These are phyloP conservation scores for Steinernema carpocapsae DNA, from an alignment of 2,888 invertebrate species.

Conservation along the genomic window DNA sequence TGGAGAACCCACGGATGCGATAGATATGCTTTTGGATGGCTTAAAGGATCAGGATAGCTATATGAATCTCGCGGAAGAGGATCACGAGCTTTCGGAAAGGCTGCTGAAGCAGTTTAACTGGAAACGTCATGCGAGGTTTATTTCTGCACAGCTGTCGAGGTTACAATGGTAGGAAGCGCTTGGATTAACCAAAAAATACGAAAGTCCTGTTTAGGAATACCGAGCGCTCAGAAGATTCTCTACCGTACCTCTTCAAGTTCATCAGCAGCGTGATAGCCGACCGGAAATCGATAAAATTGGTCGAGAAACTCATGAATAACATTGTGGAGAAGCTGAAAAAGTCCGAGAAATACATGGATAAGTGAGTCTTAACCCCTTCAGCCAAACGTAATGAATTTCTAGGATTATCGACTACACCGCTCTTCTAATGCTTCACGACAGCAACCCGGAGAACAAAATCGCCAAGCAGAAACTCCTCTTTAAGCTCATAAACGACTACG, in stretches of 20 bases:
- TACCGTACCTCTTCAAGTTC: conserved; percentile 19
- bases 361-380: not conserved
- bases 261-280: conserved; percentile 8
- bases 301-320: not conserved
- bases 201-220: no score
- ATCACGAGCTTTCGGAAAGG: conserved; percentile 5
- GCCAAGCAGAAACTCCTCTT: not conserved
- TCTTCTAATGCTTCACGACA: not conserved
- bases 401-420: conserved; percentile 6
- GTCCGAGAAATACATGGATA: not conserved
- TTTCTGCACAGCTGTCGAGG: not conserved
- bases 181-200: not conserved
- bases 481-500: not conserved
- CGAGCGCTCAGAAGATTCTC: not conserved
- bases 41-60: not conserved
- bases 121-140: conserved; percentile 19
- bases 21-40: not conserved
- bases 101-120: conserved; percentile 15
- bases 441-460: not conserved
- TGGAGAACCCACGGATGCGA: not conserved
- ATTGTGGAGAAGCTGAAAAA: not conserved
- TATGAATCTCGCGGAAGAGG: not conserved
- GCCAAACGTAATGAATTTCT: not conserved
- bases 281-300: not conserved
- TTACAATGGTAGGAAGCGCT: not conserved